Conservation (phyloP, 2,888 invertebrate species). For the Parnassius orleans region DNA sequence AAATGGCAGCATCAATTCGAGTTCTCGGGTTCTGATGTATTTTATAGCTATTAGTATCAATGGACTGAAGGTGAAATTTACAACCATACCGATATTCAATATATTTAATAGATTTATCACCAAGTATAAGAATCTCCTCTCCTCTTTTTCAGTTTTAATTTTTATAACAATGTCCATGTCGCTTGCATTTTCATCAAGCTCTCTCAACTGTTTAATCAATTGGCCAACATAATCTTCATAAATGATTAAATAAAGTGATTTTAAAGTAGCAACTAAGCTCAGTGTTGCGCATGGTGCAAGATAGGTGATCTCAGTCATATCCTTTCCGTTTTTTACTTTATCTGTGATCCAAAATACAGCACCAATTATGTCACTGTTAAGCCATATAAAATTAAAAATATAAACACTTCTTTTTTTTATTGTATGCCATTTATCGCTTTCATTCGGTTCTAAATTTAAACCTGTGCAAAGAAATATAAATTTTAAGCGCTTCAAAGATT, state of each 20-base stretch:
- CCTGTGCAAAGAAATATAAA: slow-evolving; percentile 10
- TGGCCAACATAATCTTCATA: slow-evolving; percentile 35
- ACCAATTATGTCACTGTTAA: slow-evolving; percentile 33
- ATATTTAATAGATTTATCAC: slow-evolving; percentile 29
- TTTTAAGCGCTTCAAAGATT: slow-evolving; percentile 15
- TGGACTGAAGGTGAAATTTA: slow-evolving; percentile 43
- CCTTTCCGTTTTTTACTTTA: slow-evolving; percentile 35
- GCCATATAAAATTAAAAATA: slow-evolving; percentile 38
- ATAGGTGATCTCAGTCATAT: slow-evolving; percentile 42
- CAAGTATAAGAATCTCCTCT: slow-evolving; percentile 29
- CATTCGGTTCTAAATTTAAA: slow-evolving; percentile 15
- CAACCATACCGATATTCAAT: slow-evolving; percentile 40
- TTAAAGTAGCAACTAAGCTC: slow-evolving; percentile 37
- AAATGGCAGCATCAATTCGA: slow-evolving; percentile 46
- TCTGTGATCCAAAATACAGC: slow-evolving; percentile 36
- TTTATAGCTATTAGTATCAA: slow-evolving; percentile 41
- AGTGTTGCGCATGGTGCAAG: slow-evolving; percentile 41
- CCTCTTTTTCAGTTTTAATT: slow-evolving; percentile 33
- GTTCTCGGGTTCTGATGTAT: slow-evolving; percentile 40
- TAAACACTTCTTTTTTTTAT: slow-evolving; percentile 37
- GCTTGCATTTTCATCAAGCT: slow-evolving; percentile 36
- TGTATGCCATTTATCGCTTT: slow-evolving; percentile 22
- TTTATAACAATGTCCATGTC: slow-evolving; percentile 24
- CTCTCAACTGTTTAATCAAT: slow-evolving; percentile 34
- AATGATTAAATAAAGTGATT: slow-evolving; percentile 35